Base-by-base conservation (phyloP, 2,797 vertebrate genomes). In the Mastacembelus armatus region DNA sequence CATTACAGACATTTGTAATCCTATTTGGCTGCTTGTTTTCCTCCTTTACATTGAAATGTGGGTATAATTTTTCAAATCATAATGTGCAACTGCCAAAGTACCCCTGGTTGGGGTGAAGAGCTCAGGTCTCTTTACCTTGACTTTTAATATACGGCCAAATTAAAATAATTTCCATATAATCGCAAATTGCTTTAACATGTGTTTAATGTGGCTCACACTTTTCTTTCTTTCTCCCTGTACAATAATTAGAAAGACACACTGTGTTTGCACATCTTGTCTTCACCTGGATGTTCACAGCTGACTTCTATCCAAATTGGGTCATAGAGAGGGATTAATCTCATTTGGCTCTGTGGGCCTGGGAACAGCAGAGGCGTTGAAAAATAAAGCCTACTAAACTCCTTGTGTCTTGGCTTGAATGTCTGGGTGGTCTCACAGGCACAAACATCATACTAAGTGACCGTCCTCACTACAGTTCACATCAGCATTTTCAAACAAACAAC, bases 351-450 rank as follows among this genome's bases (percentile, higher is more conserved):
- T 70, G 76, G 66, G 80, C 75, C 76, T 88, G 86, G 81, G 85
- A 91, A 92, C 75, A 80, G 71, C 18, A 66, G 80, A 90, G 85
- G 88, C 79, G 80, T 89, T 87, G 87, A 82, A 82, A 89, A 87
- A 83, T 78, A 84, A 83, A 79, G 88, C 57, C 64, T 18, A 33
- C n/a, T 38, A 33, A 67, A 81, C 73, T 74, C 70, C 29, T 49
- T 14, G 15, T 77, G 74, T 79, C 66, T 76, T 43, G 60, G 71
- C 69, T 49, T 32, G 58, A 42, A 87, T 67, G 76, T 47, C 83
- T 92, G 92, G 91, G 91, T 93, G 91, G 91, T 90, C 92, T 84
- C 63, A 44, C 55, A 78, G 84, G 84, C 87, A 84, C 84, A 90
- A 87, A 90, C 91, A 90, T 92, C 90, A 84, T 72, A 86, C 77